Conservation (phyloP, 2,113 vertebrate species). For the Hypomesus transpacificus region DNA sequence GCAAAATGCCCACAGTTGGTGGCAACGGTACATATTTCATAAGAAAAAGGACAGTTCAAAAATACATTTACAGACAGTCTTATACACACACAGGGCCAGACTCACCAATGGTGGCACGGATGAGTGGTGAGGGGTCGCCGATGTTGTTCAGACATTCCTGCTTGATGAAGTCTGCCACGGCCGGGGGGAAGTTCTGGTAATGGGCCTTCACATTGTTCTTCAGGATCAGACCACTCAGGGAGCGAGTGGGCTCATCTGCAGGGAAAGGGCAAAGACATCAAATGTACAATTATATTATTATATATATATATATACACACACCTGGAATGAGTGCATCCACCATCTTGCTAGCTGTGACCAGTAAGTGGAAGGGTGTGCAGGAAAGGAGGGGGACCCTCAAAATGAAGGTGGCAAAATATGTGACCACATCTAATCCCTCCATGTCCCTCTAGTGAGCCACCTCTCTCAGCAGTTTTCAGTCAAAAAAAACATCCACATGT, state of each 20-base stretch:
- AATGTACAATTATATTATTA: background rate
- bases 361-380: too few relatives aligned
- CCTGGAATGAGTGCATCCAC: background rate
- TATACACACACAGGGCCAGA: slow-evolving; percentile 1
- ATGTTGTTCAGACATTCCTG: slow-evolving; percentile 94
- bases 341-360: too few relatives aligned
- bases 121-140: slow-evolving; percentile 87
- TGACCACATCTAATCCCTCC: too few relatives aligned
- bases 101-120: slow-evolving; percentile 88
- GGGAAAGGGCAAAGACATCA: background rate
- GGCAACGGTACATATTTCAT: background rate
- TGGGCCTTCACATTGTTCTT: slow-evolving; percentile 98
- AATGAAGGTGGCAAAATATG: too few relatives aligned
- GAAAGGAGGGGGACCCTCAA: too few relatives aligned
- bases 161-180: slow-evolving; percentile 91
- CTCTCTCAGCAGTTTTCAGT: slow-evolving; percentile 5
- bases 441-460: background rate
- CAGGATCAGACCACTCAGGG: slow-evolving; percentile 89
- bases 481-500: slow-evolving; percentile 11
- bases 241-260: slow-evolving; percentile 89
- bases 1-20: too few relatives aligned
- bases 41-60: background rate
- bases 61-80: background rate
- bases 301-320: too few relatives aligned
- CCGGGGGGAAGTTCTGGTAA: slow-evolving; percentile 88